Evolutionary conservation across 2,113 vertebrate genomes (phyloP).

Genomic region (Orycteropus afer): DNA sequence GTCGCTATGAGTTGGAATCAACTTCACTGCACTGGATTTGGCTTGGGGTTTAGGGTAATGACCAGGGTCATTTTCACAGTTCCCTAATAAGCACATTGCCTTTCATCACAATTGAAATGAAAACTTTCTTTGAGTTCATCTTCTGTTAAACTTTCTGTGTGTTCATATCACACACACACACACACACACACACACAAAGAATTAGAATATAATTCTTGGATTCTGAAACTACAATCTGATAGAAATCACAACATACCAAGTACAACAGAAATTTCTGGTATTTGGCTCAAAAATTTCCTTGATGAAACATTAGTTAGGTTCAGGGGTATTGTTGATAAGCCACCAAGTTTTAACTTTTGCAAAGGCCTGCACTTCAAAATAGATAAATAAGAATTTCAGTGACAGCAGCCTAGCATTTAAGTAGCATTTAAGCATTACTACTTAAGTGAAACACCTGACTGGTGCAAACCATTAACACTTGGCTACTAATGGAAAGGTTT

Average conservation of each 20-base stretch:
- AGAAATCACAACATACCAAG: not conserved
- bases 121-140: not conserved
- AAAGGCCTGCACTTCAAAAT: not conserved
- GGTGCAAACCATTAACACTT: not conserved
- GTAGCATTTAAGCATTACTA: not conserved
- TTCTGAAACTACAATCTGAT: constrained; percentile 13
- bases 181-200: too few species aligned
- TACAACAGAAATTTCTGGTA: not conserved
- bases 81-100: not conserved
- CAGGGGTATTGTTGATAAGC: not conserved
- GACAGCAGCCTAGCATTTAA: not conserved
- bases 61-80: not conserved
- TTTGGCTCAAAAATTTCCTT: not conserved
- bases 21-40: not conserved
- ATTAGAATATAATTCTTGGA: constrained; percentile 36
- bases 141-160: not conserved
- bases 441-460: too few species aligned
- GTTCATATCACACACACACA: not conserved
- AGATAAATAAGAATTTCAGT: not conserved
- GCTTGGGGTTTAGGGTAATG: not conserved
- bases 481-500: not conserved
- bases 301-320: not conserved
- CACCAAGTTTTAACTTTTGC: not conserved
- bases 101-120: constrained; percentile 1
- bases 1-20: not conserved